A percentile compares a stretch with the other conserved stretches of the same genome.
phyloP scores from a whole-genome alignment of 2,113 vertebrate species.

The Melanostigma gelatinosum region DNA sequence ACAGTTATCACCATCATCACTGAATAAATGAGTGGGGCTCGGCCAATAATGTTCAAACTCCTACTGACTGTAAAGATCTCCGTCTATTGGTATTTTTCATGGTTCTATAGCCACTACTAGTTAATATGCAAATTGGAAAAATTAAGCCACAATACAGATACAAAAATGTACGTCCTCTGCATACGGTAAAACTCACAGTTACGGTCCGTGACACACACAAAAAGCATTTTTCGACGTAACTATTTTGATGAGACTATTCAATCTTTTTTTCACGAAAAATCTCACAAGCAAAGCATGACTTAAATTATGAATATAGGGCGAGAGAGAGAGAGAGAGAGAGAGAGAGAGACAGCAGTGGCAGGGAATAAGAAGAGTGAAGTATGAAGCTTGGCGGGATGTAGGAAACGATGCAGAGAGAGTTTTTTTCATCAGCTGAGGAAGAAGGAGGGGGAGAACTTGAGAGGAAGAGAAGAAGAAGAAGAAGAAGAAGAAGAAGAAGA shows the following conservation, averaged over 20 bases:
- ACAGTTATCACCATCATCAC: neutral
- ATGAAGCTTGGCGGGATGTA: conserved; percentile 57
- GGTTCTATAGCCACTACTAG: neutral
- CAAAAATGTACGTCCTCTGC: neutral
- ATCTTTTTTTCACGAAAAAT: neutral
- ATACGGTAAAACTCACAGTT: neutral
- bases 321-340: neutral
- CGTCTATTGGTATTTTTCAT: neutral
- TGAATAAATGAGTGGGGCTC: neutral
- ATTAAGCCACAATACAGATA: neutral
- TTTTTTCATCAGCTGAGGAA: conserved; percentile 44
- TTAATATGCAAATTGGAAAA: neutral
- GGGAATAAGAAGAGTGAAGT: conserved; percentile 52
- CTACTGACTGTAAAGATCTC: neutral
- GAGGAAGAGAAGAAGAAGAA: conserved; percentile 9
- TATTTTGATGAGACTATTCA: neutral
- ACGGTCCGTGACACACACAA: neutral
- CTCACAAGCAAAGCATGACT: neutral
- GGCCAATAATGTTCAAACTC: neutral
- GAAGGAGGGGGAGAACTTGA: neutral
- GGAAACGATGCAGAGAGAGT: conserved; percentile 55
- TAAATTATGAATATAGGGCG: neutral
- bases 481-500: neutral
- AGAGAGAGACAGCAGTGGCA: conserved; percentile 10
- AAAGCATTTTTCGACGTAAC: neutral